Evolutionary conservation across 2,888 invertebrate genomes (phyloP), one percentile per base, ranked within the genome.

Genomic region (Aphodius granarius): DNA sequence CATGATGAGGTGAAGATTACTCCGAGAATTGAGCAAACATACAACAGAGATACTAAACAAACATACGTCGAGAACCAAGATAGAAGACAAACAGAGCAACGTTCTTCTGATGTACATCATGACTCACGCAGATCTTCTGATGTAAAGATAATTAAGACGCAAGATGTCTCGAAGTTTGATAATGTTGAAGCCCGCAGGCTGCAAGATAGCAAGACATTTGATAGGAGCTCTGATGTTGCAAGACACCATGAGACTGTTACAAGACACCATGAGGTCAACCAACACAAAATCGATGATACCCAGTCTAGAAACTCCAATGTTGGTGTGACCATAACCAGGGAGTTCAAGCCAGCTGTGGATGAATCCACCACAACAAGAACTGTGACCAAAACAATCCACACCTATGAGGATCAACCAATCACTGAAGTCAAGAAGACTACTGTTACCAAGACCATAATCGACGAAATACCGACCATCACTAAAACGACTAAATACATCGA

Each of bases 21-120:
- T 68, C 68, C 20, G 5, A 68, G 65, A 13, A 73, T n/a, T 18
- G 65, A 73, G 65, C 78, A 80, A 75, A 78, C 75, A 73, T 77
- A 72, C 71, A 81, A 78, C 66, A 78, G 71, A 71, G 77, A 78
- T 19, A 76, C 78, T 68, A n/a, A n/a, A n/a, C n/a, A n/a, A n/a
- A n/a, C n/a, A n/a, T n/a, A n/a, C n/a, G n/a, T n/a, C n/a, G n/a
- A n/a, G n/a, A n/a, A n/a, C n/a, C n/a, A n/a, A n/a, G n/a, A n/a
- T n/a, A n/a, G n/a, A n/a, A n/a, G n/a, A n/a, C n/a, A n/a, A n/a
- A n/a, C n/a, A n/a, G n/a, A n/a, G n/a, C n/a, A n/a, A n/a, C n/a
- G n/a, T n/a, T n/a, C n/a, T n/a, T n/a, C n/a, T n/a, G n/a, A n/a
- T n/a, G n/a, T n/a, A n/a, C n/a, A n/a, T n/a, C n/a, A n/a, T n/a